phyloP scores from a whole-genome alignment of 1,140 invertebrate genomes.

The Magallana ariakensis region DNA sequence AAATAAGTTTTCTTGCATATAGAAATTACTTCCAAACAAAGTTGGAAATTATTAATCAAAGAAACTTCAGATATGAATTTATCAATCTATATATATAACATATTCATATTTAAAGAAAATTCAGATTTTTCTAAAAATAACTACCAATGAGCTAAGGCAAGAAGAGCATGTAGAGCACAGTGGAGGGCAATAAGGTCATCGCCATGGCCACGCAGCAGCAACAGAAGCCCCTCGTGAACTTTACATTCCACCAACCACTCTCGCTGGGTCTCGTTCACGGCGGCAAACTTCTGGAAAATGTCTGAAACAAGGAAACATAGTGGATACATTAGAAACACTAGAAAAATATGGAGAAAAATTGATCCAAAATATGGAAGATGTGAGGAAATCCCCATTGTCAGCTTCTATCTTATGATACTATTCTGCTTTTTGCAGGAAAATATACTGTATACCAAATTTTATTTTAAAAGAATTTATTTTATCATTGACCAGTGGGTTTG shows the following conservation, averaged over 20 bases:
- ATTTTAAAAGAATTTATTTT: too few species aligned
- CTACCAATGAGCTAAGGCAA: constrained; percentile 67
- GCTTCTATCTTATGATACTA: too few species aligned
- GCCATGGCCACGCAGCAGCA: constrained; percentile 51
- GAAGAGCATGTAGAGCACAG: constrained; percentile 67
- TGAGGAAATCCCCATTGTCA: too few species aligned
- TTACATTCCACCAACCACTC: constrained; percentile 73
- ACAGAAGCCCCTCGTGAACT: constrained; percentile 65
- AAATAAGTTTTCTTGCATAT: too few species aligned
- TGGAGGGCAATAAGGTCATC: constrained; percentile 67
- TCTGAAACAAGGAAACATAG: constrained; percentile 63
- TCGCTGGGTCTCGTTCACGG: constrained; percentile 69
- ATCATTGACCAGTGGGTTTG: too few species aligned
- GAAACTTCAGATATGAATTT: not conserved
- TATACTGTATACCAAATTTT: too few species aligned
- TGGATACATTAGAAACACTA: not conserved
- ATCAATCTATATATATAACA: too few species aligned
- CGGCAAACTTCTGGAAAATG: constrained; percentile 78
- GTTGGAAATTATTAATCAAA: not conserved
- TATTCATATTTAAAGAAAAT: too few species aligned
- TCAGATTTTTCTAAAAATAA: not conserved
- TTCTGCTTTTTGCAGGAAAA: too few species aligned
- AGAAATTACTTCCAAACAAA: not conserved
- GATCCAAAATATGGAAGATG: too few species aligned
- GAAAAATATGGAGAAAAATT: too few species aligned